Percentiles rank a stretch among this genome's conserved stretches.
phyloP scores from a whole-genome alignment of 2,888 invertebrate species.

The Leptopilina myrica region DNA sequence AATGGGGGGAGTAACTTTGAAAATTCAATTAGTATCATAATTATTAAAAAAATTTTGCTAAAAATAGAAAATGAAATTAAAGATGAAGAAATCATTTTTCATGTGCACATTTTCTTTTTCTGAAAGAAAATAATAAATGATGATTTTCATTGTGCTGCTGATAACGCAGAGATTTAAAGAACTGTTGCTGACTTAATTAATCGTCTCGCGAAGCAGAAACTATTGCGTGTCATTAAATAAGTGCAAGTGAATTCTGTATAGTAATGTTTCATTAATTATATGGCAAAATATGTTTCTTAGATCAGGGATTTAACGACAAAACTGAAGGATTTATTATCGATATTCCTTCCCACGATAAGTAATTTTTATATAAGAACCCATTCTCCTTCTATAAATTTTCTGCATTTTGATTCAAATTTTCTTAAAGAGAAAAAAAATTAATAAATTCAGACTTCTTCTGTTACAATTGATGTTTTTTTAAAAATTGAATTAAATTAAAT shows the following conservation, averaged over 20 bases:
- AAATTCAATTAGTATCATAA: not conserved
- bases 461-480: too few species aligned
- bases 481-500: too few species aligned
- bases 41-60: not conserved
- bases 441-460: too few species aligned
- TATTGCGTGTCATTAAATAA: constrained; percentile 47
- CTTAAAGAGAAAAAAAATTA: not conserved
- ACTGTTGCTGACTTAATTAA: constrained; percentile 53
- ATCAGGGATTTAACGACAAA: constrained; percentile 14
- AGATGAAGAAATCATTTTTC: not conserved
- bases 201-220: constrained; percentile 53
- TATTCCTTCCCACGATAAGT: constrained; percentile 3
- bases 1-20: too few species aligned
- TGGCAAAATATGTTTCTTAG: constrained; percentile 25
- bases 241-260: constrained; percentile 39
- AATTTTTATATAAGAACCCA: not conserved
- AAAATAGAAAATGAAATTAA: not conserved
- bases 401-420: not conserved
- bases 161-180: constrained; percentile 44
- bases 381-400: constrained; percentile 4
- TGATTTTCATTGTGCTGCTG: not conserved
- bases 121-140: not conserved
- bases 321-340: constrained; percentile 17
- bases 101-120: not conserved
- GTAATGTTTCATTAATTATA: constrained; percentile 1